phyloP scores from a whole-genome alignment of 1,140 invertebrate species.

The Phenacoccus solenopsis region DNA sequence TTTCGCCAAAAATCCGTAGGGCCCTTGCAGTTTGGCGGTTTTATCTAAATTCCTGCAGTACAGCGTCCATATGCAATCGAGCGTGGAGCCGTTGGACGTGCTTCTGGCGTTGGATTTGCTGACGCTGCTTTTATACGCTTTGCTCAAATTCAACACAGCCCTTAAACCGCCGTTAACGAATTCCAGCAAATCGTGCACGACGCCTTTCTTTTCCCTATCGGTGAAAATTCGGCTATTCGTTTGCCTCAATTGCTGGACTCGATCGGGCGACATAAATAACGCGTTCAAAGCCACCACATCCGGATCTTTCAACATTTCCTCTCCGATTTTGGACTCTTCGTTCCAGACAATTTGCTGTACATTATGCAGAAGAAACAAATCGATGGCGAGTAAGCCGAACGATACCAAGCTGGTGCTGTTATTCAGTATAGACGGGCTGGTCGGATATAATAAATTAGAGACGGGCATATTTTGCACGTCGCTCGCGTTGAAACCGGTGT shows the following conservation, averaged over 20 bases:
- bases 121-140: conserved; percentile 37
- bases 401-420: conserved; percentile 36
- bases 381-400: conserved; percentile 43
- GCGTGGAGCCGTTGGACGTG: conserved; percentile 26
- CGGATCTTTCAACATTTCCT: conserved; percentile 39
- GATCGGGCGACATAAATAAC: conserved; percentile 38
- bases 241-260: conserved; percentile 31
- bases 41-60: conserved; percentile 46
- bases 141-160: conserved; percentile 42
- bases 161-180: conserved; percentile 41
- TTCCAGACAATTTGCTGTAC: conserved; percentile 43
- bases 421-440: conserved; percentile 12
- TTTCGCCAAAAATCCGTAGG: conserved; percentile 45
- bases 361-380: conserved; percentile 44
- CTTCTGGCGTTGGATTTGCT: conserved; percentile 18
- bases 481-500: conserved; percentile 31
- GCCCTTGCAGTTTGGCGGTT: conserved; percentile 38
- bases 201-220: conserved; percentile 25
- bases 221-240: conserved; percentile 22
- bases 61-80: conserved; percentile 47
- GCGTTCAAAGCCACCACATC: conserved; percentile 43
- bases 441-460: conserved; percentile 32
- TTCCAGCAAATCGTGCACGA: conserved; percentile 38
- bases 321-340: conserved; percentile 34
- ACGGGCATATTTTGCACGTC: conserved; percentile 28